phyloP scores from a whole-genome alignment of 2,888 invertebrate species.

The Cephalotes varians region DNA sequence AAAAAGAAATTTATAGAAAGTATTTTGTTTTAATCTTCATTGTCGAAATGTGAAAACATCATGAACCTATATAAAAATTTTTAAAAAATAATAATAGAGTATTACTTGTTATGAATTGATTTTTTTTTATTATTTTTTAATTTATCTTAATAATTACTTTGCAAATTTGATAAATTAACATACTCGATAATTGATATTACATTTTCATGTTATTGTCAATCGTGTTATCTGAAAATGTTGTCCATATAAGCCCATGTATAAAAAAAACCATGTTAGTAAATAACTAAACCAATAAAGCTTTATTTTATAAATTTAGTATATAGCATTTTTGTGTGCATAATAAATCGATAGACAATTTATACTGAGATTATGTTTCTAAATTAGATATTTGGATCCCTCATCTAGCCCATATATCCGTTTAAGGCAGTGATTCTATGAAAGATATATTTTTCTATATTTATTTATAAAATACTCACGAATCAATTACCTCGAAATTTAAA shows the following conservation, averaged over 20 bases:
- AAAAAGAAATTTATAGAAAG: background rate
- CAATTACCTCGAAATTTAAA: background rate
- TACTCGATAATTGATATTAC: background rate
- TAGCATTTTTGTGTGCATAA: background rate
- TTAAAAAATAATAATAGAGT: slow-evolving; percentile 11
- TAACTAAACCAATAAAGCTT: background rate
- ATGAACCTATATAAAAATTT: background rate
- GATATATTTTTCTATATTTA: background rate
- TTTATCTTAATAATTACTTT: background rate
- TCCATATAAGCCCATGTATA: background rate
- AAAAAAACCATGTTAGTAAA: background rate
- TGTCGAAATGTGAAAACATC: background rate
- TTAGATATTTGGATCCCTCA: background rate
- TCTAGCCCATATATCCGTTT: background rate
- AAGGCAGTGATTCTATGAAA: background rate
- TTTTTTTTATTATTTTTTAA: background rate
- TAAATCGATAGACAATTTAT: background rate
- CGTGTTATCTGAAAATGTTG: background rate
- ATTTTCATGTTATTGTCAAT: slow-evolving; percentile 7
- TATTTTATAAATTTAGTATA: background rate
- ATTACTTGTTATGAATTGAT: background rate
- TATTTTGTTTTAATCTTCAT: background rate
- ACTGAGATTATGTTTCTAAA: background rate
- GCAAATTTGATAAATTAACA: background rate
- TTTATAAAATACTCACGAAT: background rate